Evolutionary conservation across 2,888 invertebrate genomes (phyloP).

Genomic region (Nesidiocoris tenuis): DNA sequence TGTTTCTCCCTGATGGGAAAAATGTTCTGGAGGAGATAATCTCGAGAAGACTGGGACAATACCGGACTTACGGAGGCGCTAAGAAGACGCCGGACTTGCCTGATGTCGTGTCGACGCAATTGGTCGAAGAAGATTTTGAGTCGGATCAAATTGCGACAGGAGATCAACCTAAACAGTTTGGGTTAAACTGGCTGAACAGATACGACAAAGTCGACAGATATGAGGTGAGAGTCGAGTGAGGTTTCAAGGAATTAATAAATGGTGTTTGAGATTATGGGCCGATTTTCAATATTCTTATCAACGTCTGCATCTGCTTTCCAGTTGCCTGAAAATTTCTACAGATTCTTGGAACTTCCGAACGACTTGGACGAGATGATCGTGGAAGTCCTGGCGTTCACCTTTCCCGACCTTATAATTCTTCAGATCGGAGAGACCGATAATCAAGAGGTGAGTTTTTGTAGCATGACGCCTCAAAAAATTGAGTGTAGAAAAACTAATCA

Average conservation of each 20-base stretch:
- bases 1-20: neutral
- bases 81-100: neutral
- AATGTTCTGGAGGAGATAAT: constrained; percentile 6
- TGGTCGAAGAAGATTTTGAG: neutral
- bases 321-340: neutral
- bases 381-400: neutral
- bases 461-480: neutral
- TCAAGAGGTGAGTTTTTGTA: neutral
- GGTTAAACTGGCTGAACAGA: constrained; percentile 6
- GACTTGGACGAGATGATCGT: neutral
- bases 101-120: neutral
- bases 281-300: neutral
- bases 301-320: neutral
- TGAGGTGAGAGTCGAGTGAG: neutral
- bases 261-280: neutral
- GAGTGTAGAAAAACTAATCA: neutral
- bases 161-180: neutral
- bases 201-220: constrained; percentile 6
- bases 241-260: neutral
- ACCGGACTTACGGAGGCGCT: neutral
- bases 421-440: neutral
- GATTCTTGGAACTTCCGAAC: neutral
- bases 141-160: neutral
- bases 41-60: neutral
- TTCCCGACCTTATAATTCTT: neutral